These are phyloP conservation scores for Takifugu flavidus DNA, from an alignment of 2,113 vertebrate genomes.

Conservation along the genomic window DNA sequence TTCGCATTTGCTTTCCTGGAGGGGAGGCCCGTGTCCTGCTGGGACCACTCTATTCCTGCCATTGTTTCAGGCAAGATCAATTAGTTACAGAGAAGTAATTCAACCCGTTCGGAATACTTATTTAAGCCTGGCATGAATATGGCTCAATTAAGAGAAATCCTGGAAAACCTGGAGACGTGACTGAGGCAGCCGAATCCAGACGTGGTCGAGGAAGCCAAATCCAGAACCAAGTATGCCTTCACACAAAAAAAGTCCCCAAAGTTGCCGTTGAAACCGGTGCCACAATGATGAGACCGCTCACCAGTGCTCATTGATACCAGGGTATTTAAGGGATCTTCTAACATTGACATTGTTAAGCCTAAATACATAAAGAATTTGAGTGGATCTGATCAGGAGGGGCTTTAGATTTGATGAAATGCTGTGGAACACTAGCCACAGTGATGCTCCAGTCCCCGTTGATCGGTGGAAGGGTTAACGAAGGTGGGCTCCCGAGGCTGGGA, in stretches of 20 bases:
- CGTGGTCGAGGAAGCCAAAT: not conserved
- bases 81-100: conserved; percentile 60
- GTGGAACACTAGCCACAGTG: not conserved
- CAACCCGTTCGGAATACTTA: conserved; percentile 40
- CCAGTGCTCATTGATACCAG: not conserved
- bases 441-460: conserved; percentile 38
- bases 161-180: conserved; percentile 4
- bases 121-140: conserved; percentile 42
- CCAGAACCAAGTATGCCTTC: not conserved
- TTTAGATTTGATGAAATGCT: conserved; percentile 18
- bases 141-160: conserved; percentile 40
- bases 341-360: not conserved
- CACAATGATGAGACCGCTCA: not conserved
- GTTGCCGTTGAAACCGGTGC: not conserved
- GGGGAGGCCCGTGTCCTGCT: conserved; percentile 30
- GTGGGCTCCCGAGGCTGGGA: conserved; percentile 71
- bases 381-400: not conserved
- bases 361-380: not conserved
- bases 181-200: not conserved
- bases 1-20: conserved; percentile 38
- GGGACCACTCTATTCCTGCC: conserved; percentile 42
- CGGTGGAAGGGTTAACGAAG: conserved; percentile 78
- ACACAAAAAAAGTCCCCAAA: not conserved
- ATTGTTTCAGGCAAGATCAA: conserved; percentile 62
- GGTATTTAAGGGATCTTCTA: not conserved